Conservation (phyloP, 2,888 invertebrate genomes). For the Macrophya annulata region DNA sequence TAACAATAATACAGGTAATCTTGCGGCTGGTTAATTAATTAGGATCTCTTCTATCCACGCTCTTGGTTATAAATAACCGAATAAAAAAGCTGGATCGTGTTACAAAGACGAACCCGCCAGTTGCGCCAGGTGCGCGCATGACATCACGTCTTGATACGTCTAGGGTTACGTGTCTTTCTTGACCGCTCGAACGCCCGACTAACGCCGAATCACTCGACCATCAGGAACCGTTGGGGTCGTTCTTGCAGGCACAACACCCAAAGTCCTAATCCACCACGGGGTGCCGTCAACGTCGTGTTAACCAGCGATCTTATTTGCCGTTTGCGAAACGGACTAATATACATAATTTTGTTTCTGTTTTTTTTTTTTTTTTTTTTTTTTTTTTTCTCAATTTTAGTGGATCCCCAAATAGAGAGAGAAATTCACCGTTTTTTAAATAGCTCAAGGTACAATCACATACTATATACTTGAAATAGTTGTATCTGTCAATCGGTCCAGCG, state of each 20-base stretch:
- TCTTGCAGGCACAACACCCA: constrained; percentile 23
- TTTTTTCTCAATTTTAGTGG: neutral
- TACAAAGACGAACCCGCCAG: constrained; percentile 74
- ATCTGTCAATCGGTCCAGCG: constrained; percentile 2
- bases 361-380: neutral
- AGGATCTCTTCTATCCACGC: constrained; percentile 53
- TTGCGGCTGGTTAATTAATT: constrained; percentile 60
- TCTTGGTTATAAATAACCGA: constrained; percentile 58
- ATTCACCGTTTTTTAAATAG: neutral
- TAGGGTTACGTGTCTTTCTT: constrained; percentile 75
- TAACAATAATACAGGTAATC: constrained; percentile 55
- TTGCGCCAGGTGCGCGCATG: constrained; percentile 72
- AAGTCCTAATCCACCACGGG: constrained; percentile 38
- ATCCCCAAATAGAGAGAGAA: neutral
- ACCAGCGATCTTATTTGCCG: constrained; percentile 9
- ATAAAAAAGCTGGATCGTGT: constrained; percentile 71
- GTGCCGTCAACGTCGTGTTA: constrained; percentile 41
- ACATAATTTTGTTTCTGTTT: no score
- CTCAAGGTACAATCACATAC: neutral
- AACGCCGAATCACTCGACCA: constrained; percentile 50
- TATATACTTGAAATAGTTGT: neutral
- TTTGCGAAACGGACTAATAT: constrained; percentile 1
- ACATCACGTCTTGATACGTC: constrained; percentile 76
- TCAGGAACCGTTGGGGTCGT: constrained; percentile 35
- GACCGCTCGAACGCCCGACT: constrained; percentile 51